phyloP scores from a whole-genome alignment of 2,888 invertebrate species.

The Pycnomerus fuliginosus region DNA sequence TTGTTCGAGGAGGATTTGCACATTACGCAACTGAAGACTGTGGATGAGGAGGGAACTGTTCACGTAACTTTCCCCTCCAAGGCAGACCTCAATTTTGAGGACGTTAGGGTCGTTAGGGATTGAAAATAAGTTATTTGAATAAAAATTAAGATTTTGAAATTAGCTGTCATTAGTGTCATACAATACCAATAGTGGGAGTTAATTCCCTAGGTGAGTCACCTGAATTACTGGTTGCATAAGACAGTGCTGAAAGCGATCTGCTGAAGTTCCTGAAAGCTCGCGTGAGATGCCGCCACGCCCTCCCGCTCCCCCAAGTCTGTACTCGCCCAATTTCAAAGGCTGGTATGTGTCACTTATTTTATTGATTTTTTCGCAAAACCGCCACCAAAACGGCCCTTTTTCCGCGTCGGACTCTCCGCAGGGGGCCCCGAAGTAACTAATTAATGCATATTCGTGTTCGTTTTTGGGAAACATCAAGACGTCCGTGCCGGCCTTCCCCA shows the following conservation, averaged over 20 bases:
- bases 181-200: too few species aligned
- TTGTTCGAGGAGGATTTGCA: conserved; percentile 50
- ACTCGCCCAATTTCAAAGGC: conserved; percentile 43
- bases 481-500: conserved; percentile 26
- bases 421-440: conserved; percentile 20
- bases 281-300: too few species aligned
- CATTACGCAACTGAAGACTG: conserved; percentile 70
- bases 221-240: too few species aligned
- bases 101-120: conserved; percentile 10
- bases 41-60: conserved; percentile 66
- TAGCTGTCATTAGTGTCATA: too few species aligned
- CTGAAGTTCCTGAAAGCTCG: too few species aligned
- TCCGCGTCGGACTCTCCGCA: conserved; percentile 14
- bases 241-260: too few species aligned
- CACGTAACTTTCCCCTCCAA: conserved; percentile 79
- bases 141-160: too few species aligned
- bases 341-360: conserved; percentile 32
- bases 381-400: conserved; percentile 25
- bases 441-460: conserved; percentile 28
- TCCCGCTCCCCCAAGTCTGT: too few species aligned
- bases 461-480: conserved; percentile 25
- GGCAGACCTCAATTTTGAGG: conserved; percentile 55
- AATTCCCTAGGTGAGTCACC: too few species aligned
- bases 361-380: conserved; percentile 40
- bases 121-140: too few species aligned